Conservation (phyloP, 2,888 invertebrate genomes). For the Orchestes rusci region DNA sequence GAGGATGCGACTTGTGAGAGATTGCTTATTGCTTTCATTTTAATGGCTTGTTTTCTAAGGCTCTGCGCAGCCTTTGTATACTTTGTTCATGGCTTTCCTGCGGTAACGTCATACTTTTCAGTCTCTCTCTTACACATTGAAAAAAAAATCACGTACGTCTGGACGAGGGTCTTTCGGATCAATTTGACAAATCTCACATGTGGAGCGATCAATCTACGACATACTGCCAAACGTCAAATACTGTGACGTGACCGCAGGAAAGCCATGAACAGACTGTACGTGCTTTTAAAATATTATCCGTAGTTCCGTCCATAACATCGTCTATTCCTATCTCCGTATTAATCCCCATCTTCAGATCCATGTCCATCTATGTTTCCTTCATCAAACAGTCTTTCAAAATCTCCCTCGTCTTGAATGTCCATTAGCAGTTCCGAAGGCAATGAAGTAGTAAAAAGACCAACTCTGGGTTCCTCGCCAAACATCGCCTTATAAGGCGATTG, state of each 20-base stretch:
- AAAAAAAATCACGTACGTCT: too few species aligned
- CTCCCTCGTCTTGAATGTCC: slow-evolving; percentile 15
- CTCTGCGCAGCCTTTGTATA: slow-evolving; percentile 7
- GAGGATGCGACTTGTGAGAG: slow-evolving; percentile 14
- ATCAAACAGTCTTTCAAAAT: slow-evolving; percentile 13
- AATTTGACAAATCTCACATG: too few species aligned
- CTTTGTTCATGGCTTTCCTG: too few species aligned
- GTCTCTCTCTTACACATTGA: too few species aligned
- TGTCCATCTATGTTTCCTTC: slow-evolving; percentile 1
- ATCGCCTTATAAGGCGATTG: slow-evolving; percentile 32
- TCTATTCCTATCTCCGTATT: slow-evolving; percentile 5
- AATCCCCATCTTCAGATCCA: slow-evolving; percentile 4
- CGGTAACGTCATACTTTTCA: too few species aligned
- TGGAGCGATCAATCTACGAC: too few species aligned
- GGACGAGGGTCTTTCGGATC: too few species aligned
- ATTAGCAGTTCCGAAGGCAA: slow-evolving; percentile 21
- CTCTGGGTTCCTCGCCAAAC: slow-evolving; percentile 26
- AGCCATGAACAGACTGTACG: too few species aligned
- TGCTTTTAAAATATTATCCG: slow-evolving; percentile 18
- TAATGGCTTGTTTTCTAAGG: slow-evolving; percentile 1
- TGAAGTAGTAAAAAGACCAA: slow-evolving; percentile 18
- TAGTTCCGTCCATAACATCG: slow-evolving; percentile 6
- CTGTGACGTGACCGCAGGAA: too few species aligned
- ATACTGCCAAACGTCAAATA: too few species aligned
- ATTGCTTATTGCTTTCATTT: slow-evolving; percentile 8